These are phyloP conservation scores for Ormyrus pomaceus DNA, from an alignment of 2,888 invertebrate genomes.

Conservation along the genomic window DNA sequence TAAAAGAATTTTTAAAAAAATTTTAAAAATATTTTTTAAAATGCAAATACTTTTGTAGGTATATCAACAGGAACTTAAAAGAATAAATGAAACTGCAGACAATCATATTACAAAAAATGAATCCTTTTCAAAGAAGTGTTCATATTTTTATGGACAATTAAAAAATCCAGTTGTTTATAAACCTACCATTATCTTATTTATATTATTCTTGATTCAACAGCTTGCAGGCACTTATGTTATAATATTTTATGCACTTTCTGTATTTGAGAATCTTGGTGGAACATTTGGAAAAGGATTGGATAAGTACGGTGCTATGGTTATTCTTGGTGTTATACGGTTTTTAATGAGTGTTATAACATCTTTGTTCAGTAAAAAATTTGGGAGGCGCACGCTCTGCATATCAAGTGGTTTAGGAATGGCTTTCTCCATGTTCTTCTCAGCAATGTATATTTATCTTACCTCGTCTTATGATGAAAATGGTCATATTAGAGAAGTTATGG, in stretches of 20 bases:
- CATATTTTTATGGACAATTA: conserved; percentile 57
- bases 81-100: conserved; percentile 61
- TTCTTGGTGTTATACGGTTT: conserved; percentile 78
- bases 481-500: conserved; percentile 62
- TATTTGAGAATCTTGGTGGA: conserved; percentile 77
- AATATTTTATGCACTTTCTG: conserved; percentile 79
- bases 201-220: conserved; percentile 78
- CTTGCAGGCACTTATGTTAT: conserved; percentile 79
- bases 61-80: conserved; percentile 63
- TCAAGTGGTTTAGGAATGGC: conserved; percentile 78
- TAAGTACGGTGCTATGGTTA: conserved; percentile 76
- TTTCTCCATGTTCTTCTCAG: conserved; percentile 74
- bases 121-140: conserved; percentile 58
- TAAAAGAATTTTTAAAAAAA: conserved; percentile 3
- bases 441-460: conserved; percentile 68
- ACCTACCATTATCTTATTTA: conserved; percentile 76
- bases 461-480: conserved; percentile 61
- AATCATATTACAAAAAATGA: conserved; percentile 39
- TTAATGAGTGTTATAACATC: conserved; percentile 77
- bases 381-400: conserved; percentile 77
- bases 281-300: conserved; percentile 74
- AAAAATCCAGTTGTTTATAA: conserved; percentile 75
- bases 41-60: conserved; percentile 60
- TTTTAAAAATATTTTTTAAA: conserved; percentile 15
- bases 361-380: conserved; percentile 76